phyloP scores from a whole-genome alignment of 1,140 invertebrate species.

The Cyphomyrmex costatus region DNA sequence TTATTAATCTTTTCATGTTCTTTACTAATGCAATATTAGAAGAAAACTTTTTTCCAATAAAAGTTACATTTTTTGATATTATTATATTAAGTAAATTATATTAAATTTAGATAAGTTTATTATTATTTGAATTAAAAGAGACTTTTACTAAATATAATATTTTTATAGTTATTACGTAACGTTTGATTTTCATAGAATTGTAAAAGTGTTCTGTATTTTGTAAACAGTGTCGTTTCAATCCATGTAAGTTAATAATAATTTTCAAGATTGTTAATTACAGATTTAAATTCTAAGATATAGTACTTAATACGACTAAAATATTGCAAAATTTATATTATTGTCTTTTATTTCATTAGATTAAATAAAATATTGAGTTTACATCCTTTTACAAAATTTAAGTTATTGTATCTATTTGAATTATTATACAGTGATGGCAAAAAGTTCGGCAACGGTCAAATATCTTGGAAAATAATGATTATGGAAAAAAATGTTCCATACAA shows the following conservation, averaged over 20 bases:
- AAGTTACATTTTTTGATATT: neutral
- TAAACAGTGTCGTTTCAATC: neutral
- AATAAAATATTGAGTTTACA: too few relatives aligned
- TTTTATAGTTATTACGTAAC: neutral
- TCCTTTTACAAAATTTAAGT: too few relatives aligned
- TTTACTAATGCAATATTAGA: neutral
- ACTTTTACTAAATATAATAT: neutral
- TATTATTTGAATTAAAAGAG: neutral
- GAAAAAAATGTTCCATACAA: too few relatives aligned
- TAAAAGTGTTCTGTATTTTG: neutral
- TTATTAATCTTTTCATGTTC: neutral
- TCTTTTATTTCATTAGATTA: too few relatives aligned
- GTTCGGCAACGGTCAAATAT: too few relatives aligned
- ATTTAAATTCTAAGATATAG: neutral
- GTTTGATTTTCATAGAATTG: neutral
- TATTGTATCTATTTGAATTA: too few relatives aligned
- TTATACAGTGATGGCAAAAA: too few relatives aligned
- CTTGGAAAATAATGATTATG: too few relatives aligned
- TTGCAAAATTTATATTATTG: neutral
- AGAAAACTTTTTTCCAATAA: neutral
- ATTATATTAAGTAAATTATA: neutral
- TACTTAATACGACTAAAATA: neutral
- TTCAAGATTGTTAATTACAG: neutral
- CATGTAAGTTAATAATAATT: neutral
- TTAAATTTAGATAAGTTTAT: neutral